These are phyloP conservation scores for Ceratosolen fusciceps DNA, from an alignment of 1,140 invertebrate genomes.

Conservation along the genomic window DNA sequence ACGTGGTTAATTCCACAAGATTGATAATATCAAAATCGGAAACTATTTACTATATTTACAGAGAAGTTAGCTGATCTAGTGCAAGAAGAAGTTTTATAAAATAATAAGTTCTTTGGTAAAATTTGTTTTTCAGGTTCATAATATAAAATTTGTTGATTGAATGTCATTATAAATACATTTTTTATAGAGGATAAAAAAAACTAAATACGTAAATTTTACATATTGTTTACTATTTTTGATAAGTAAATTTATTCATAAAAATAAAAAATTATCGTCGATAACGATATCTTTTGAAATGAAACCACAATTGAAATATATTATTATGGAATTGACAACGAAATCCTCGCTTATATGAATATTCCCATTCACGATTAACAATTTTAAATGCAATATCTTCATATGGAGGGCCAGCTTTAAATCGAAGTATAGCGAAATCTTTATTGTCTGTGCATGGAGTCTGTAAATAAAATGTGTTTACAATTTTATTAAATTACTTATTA, in stretches of 20 bases:
- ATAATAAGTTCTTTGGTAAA: no score
- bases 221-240: neutral
- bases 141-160: no score
- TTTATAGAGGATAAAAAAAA: no score
- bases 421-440: constrained; percentile 93
- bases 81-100: no score
- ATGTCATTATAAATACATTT: no score
- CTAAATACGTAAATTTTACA: no score
- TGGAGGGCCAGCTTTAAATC: constrained; percentile 97
- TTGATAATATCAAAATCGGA: no score
- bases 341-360: constrained; percentile 98
- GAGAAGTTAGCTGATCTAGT: no score
- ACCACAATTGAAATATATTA: constrained; percentile 99
- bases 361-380: constrained; percentile 99
- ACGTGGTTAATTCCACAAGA: no score
- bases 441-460: constrained; percentile 93
- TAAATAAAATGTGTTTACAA: constrained; percentile 54
- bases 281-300: constrained; percentile 97
- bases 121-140: no score
- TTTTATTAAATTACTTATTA: neutral
- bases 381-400: constrained; percentile 99
- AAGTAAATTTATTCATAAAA: neutral
- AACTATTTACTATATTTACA: no score
- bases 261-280: constrained; percentile 85
- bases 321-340: constrained; percentile 99